Percentiles rank a stretch among this genome's conserved stretches.
Conservation (phyloP, 2,113 vertebrate species). For the Megaptera novaeangliae region DNA sequence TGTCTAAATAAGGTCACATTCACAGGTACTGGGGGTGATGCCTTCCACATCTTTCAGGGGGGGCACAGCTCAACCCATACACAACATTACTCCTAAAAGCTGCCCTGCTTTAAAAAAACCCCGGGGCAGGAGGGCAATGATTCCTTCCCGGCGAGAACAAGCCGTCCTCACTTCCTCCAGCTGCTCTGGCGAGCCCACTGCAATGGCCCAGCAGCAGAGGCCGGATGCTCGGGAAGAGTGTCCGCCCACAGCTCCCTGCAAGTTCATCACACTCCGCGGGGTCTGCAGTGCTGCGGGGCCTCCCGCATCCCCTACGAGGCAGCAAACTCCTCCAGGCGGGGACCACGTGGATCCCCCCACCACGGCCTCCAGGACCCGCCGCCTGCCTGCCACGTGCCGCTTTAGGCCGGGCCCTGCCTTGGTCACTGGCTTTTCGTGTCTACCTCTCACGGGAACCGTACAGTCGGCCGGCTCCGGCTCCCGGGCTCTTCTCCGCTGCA, state of each 20-base stretch:
- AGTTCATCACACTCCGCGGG: background rate
- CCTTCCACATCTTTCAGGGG: background rate
- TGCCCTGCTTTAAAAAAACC: background rate
- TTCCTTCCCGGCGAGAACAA: background rate
- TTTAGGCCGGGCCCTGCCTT: background rate
- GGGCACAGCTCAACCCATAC: background rate
- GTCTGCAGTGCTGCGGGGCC: background rate
- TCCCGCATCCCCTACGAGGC: background rate
- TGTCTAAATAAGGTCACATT: background rate
- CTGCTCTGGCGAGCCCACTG: too few species aligned
- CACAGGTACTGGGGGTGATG: background rate
- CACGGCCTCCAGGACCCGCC: rapidly evolving
- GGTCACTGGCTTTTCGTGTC: background rate
- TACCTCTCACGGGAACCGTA: background rate
- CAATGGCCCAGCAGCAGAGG: background rate
- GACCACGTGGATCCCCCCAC: rapidly evolving
- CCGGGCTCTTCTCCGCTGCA: background rate
- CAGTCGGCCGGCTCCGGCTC: background rate
- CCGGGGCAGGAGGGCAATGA: background rate
- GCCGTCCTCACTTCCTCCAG: background rate
- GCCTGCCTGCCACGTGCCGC: background rate
- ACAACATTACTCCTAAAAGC: background rate
- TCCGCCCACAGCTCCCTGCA: background rate
- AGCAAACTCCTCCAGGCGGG: background rate
- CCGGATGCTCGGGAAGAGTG: rapidly evolving